Base-by-base conservation (phyloP, 2,888 invertebrate genomes). In the Strigamia transsilvanica region DNA sequence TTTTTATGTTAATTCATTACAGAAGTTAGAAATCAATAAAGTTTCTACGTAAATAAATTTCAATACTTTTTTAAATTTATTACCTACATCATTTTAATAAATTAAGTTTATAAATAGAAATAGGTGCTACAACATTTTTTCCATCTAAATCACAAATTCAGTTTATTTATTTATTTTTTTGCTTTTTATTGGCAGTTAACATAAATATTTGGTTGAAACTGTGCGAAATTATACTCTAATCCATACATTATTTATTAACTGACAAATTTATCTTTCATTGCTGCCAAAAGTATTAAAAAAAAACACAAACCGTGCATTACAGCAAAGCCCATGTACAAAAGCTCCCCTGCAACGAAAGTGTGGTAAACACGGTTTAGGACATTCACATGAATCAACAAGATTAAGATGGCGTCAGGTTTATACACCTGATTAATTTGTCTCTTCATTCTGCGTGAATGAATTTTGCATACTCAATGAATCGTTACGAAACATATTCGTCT, bases 391-490 rank as follows among this genome's bases (percentile, higher is more conserved):
- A 61, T 61, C 61, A 61, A 61, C 61, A 21, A 23, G 61, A 61
- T 61, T 61, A 61, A 61, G 61, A 61, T 61, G 61, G 61, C 61
- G 61, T 61, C 61, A 61, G 61, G 21, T 61, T 61, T 18, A 61
- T 61, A 15, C 61, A 61, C 61, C 23, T 61, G 61, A 61, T 61
- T 61, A 61, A 61, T 61, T 61, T 61, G 61, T 61, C 61, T 61
- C 61, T 61, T 61, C 18, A 61, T 61, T 61, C 61, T n/a, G 56
- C 56, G 23, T 61, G 61, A 61, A n/a, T 18, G 61, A 1, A 61
- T 61, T 56, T 56, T 61, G 61, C 61, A 61, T 61, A 61, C 61
- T n/a, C 21, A 61, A 18, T 21, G 23, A 18, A 18, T 18, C 6
- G 21, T 6, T 0, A 23, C 0, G 23, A 18, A 61, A 61, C 12